Conservation (phyloP, 2,797 vertebrate genomes). For the Sebastes kiyomatsui region DNA sequence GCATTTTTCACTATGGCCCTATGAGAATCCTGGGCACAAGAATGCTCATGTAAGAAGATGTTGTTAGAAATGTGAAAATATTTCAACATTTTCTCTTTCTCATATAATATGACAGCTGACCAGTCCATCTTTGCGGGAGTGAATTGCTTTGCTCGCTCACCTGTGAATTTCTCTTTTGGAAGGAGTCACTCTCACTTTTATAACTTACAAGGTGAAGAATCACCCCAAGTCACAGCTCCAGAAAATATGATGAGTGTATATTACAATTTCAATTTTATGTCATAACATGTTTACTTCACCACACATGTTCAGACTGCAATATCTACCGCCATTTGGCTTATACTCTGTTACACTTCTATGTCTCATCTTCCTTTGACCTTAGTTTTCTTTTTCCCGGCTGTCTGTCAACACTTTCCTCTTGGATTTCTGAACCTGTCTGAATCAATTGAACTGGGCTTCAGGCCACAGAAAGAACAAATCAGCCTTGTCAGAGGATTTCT, state of each 20-base stretch:
- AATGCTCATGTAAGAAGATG: background rate
- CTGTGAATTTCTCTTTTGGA: slow-evolving; percentile 11
- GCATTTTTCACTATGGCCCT: background rate
- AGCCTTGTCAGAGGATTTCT: slow-evolving; percentile 38
- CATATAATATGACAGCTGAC: slow-evolving; percentile 11
- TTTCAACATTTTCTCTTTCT: slow-evolving; percentile 2
- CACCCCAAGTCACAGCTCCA: background rate
- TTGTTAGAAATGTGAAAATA: slow-evolving; percentile 3
- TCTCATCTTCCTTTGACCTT: slow-evolving; percentile 28
- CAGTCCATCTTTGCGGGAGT: slow-evolving; percentile 2
- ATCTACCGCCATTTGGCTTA: background rate
- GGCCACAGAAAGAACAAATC: slow-evolving; percentile 48
- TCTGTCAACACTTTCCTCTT: slow-evolving; percentile 14
- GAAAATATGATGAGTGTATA: background rate
- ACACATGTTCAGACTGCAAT: background rate
- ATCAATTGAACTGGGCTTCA: slow-evolving; percentile 42
- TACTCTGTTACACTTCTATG: background rate
- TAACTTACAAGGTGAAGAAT: background rate
- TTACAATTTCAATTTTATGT: background rate
- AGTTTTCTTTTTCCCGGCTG: background rate
- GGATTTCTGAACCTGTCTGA: slow-evolving; percentile 36
- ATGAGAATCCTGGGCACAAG: background rate
- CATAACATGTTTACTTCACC: background rate
- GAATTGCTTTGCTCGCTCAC: slow-evolving; percentile 12
- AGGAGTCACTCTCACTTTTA: slow-evolving; percentile 5